Evolutionary conservation across 2,888 invertebrate genomes (phyloP), one percentile per base, ranked within the genome.

Genomic region (Caenorhabditis uteleia): DNA sequence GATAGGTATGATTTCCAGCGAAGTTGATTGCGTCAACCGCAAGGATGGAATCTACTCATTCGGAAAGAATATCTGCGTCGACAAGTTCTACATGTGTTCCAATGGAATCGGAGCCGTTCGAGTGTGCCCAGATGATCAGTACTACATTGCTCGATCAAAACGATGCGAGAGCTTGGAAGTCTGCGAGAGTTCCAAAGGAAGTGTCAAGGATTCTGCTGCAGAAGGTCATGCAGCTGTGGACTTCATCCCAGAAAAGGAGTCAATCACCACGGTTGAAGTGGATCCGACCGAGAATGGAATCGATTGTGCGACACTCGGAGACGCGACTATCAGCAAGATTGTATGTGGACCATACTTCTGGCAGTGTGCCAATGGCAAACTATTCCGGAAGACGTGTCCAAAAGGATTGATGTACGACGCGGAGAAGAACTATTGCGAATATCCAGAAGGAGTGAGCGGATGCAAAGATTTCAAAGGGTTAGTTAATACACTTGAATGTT

Each of bases 351-450:
- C 45, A 25, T 51, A 33, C 48, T 73, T 70, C 60, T 73, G 38
- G 40, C 68, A 68, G 29, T 73, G 73, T 25, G 29, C 68, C 39
- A 49, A 70, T 33, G 51, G 56, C 40, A 64, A 53, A 21, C 38
- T 68, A 18, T 68, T 59, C 60, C 59, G 58, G 36, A 68, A 73
- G 39, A 21, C 45, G 3, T 73, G 73, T 42, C 73, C 61, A 43
- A 8, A 38, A 42, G 67, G 50, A 16, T 43, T 73, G 20, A 49
- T 70, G 46, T 73, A 64, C 50, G 64, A 68, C 21, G 23, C 48
- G 8, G 50, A 49, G 18, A 49, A 49, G 18, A 57, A 66, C 36
- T 40, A 59, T 5, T 73, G 73, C 33, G 68, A 70, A 23, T 55
- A 33, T 20, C 51, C 61, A 54, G 47, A 70, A 44, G 59, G 20